Percentiles rank a stretch among this genome's conserved stretches.
Evolutionary conservation across 2,888 invertebrate species (phyloP).

Genomic region (Ichneumoninae sp.): DNA sequence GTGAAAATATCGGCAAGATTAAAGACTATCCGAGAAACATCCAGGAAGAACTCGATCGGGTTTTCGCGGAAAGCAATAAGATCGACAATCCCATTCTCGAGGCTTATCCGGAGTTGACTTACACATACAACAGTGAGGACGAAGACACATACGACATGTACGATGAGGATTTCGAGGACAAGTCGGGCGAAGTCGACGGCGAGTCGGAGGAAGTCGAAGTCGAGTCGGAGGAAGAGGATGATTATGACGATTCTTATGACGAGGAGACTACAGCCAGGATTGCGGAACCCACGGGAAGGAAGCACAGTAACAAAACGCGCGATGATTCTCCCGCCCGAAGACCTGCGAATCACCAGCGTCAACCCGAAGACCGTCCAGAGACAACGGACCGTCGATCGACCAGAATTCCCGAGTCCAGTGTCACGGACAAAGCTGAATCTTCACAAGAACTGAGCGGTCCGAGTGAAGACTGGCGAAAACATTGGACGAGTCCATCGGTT

Average conservation of each 20-base stretch:
- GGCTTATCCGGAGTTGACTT: conserved; percentile 53
- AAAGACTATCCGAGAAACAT: neutral
- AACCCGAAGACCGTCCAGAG: neutral
- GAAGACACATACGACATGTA: neutral
- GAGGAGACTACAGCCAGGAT: neutral
- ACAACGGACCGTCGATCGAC: neutral
- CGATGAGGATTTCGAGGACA: neutral
- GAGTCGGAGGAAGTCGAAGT: neutral
- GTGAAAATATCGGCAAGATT: neutral
- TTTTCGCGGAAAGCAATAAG: conserved; percentile 13
- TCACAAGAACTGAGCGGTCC: neutral
- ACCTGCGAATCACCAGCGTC: neutral
- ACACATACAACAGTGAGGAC: neutral
- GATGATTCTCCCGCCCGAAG: neutral
- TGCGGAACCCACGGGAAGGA: neutral
- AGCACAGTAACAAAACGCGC: neutral
- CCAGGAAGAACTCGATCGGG: neutral
- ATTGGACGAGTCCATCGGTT: neutral
- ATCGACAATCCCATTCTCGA: conserved; percentile 49
- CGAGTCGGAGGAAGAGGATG: neutral
- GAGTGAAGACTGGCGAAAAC: neutral
- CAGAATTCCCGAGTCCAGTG: neutral
- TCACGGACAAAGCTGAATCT: neutral
- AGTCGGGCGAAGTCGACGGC: neutral
- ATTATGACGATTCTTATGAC: neutral